Base-by-base conservation (phyloP, 2,888 invertebrate genomes). In the Drosophila ustulata region DNA sequence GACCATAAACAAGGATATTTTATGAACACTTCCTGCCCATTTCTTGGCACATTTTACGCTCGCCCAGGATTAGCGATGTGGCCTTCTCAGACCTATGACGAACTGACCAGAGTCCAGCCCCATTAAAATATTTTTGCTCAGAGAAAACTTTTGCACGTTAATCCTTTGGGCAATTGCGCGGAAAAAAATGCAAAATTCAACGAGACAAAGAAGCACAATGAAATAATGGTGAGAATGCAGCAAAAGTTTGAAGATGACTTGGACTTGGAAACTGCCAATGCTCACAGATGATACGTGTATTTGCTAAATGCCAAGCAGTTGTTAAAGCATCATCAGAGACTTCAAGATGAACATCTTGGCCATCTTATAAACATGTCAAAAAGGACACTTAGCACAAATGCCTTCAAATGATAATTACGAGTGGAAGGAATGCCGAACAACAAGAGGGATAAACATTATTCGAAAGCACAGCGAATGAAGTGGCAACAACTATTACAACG, bases 291-390 rank as follows among this genome's bases (percentile, higher is more conserved):
- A 46, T 43, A n/a, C 43, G 4, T 9, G 39, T 8, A 37, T 28
- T 39, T 57, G 45, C 41, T 30, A 53, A 53, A 30, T 53, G 28
- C 5, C 8, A 6, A 34, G 25, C 43, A 28, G 32, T 49, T 68
- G 46, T 50, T 46, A 43, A 53, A 28, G 25, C 66, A 67, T 56
- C 75, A 73, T 55, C 73, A 62, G 58, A 23, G 53, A 11, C 32
- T 34, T 3, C 49, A 43, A 50, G 56, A 59, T 61, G 61, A 64
- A 52, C 77, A 64, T 66, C 59, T 56, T 56, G 51, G 71, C 75
- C 78, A 86, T 88, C 75, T 75, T 78, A 90, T 90, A 88, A 88
- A 90, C 65, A 88, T 90, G 84, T 88, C 88, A 90, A 86, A 88
- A 88, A 82, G 87, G 67, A 86, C 89, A 86, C 88, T 86, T 89